phyloP scores from a whole-genome alignment of 2,113 vertebrate species.

The Syrmaticus mikado region DNA sequence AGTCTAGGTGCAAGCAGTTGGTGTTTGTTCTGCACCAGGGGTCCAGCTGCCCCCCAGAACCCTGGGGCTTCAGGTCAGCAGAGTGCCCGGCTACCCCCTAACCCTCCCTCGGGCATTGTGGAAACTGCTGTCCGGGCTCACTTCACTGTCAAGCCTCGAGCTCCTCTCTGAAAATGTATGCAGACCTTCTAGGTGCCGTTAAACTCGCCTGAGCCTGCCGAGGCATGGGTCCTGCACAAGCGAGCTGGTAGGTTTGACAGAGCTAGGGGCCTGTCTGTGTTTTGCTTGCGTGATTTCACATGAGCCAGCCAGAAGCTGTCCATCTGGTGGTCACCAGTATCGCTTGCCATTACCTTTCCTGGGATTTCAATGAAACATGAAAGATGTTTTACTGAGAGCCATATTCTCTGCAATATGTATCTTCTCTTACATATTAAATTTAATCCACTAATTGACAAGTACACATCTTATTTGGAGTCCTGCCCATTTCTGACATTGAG shows the following conservation, averaged over 20 bases:
- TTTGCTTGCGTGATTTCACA: background rate
- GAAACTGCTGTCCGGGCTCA: background rate
- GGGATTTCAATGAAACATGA: background rate
- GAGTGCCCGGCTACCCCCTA: no score
- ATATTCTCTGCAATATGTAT: background rate
- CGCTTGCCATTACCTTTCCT: background rate
- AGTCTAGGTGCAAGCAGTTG: no score
- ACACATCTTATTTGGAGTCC: background rate
- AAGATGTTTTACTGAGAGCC: background rate
- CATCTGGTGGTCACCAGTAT: fast-evolving
- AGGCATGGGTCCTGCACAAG: background rate
- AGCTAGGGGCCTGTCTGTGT: background rate
- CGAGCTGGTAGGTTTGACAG: fast-evolving
- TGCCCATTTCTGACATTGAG: conserved; percentile 4
- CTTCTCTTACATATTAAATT: background rate
- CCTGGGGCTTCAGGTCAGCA: no score
- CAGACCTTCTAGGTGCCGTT: background rate
- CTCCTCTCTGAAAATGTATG: background rate
- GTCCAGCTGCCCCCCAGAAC: no score
- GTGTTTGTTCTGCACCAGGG: no score
- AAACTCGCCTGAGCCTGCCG: background rate
- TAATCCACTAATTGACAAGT: conserved; percentile 24
- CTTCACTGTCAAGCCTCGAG: background rate
- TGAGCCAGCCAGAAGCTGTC: background rate
- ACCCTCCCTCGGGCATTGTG: no score